Percentiles rank a stretch among this genome's conserved stretches.
These are phyloP conservation scores for Xestia c-nigrum DNA, from an alignment of 2,888 invertebrate genomes.

Conservation along the genomic window DNA sequence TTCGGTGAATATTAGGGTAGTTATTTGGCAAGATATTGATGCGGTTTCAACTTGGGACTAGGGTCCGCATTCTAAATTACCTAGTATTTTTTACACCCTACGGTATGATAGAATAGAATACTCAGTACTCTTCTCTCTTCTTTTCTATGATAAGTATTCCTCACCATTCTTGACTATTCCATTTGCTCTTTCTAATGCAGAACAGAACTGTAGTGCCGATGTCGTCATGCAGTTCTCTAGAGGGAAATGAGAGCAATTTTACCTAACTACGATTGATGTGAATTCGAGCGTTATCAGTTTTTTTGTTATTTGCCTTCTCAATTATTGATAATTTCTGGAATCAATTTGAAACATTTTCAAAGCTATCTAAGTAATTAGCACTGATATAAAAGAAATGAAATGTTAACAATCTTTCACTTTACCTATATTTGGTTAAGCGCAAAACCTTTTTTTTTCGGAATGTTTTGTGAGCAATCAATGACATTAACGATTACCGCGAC, in stretches of 20 bases:
- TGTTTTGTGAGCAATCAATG: conserved; percentile 23
- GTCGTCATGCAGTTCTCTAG: neutral
- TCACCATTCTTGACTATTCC: neutral
- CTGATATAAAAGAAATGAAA: neutral
- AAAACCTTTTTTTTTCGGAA: neutral
- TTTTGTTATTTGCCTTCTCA: neutral
- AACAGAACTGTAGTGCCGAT: neutral
- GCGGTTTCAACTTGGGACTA: neutral
- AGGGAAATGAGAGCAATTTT: neutral
- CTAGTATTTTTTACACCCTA: neutral
- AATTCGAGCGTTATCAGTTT: neutral
- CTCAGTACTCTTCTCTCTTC: no score
- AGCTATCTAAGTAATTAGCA: neutral
- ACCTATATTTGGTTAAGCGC: neutral
- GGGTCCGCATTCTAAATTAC: no score
- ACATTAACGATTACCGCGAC: conserved; percentile 7
- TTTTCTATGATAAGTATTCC: neutral
- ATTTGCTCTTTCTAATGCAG: neutral
- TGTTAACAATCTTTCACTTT: neutral
- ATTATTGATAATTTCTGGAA: neutral
- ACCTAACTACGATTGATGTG: neutral
- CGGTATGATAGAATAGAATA: neutral
- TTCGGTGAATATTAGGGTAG: neutral
- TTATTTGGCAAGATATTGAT: conserved; percentile 1
- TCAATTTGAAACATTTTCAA: neutral